Evolutionary conservation across 1,140 invertebrate genomes (phyloP).

Genomic region (Nixonia krombeini): DNA sequence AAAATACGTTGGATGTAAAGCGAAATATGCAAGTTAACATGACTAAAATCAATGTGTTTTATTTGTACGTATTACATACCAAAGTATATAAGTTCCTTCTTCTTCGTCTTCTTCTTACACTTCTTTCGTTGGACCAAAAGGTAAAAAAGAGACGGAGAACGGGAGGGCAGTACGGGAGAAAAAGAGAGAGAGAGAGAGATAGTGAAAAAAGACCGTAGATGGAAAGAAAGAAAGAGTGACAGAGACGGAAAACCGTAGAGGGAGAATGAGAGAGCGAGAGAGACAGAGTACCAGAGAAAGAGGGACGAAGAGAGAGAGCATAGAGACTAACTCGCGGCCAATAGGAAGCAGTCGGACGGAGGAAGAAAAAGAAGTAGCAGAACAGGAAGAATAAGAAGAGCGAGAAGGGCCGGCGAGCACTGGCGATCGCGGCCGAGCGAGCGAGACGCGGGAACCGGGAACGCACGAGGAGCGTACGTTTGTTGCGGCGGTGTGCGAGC

Average conservation of each 20-base stretch:
- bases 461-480: slow-evolving; percentile 2
- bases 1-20: no score
- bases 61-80: background rate
- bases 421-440: slow-evolving; percentile 27
- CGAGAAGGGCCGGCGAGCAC: slow-evolving; percentile 35
- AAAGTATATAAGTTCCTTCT: slow-evolving; percentile 8
- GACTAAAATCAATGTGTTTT: no score
- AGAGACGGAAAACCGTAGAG: background rate
- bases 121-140: slow-evolving; percentile 41
- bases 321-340: slow-evolving; percentile 7
- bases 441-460: slow-evolving; percentile 42
- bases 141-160: slow-evolving; percentile 32
- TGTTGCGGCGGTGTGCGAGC: background rate
- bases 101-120: slow-evolving; percentile 29
- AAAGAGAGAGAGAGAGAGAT: background rate
- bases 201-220: slow-evolving; percentile 13
- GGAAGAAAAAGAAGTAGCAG: slow-evolving; percentile 11
- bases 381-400: slow-evolving; percentile 25
- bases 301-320: background rate
- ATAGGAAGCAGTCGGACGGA: slow-evolving; percentile 18
- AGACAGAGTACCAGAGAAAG: slow-evolving; percentile 2
- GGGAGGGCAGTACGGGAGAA: slow-evolving; percentile 18
- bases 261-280: no score
- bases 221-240: slow-evolving; percentile 4
- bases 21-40: no score